phyloP scores from a whole-genome alignment of 2,113 vertebrate genomes.

The Peromyscus californicus region DNA sequence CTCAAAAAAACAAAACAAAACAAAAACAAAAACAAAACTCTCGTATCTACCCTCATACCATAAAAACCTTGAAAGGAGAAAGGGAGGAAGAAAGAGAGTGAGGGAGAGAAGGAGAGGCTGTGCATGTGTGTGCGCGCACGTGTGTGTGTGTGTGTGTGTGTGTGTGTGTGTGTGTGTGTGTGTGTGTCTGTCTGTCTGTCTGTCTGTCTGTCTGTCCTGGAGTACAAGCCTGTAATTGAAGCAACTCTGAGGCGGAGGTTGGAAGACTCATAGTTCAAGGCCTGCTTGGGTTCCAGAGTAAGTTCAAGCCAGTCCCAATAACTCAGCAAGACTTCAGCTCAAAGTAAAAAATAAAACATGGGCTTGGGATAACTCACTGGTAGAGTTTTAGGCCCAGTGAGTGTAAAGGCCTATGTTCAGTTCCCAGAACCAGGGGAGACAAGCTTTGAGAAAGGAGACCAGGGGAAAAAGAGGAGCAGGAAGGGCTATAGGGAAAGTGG shows the following conservation, averaged over 20 bases:
- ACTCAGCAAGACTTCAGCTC: not conserved
- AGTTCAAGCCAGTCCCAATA: not conserved
- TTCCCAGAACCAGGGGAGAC: not conserved
- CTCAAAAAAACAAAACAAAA: too few species aligned
- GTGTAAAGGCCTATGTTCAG: not conserved
- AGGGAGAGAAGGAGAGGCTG: not conserved
- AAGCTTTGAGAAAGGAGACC: not conserved
- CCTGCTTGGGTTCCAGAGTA: not conserved
- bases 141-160: too few species aligned
- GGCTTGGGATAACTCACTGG: not conserved
- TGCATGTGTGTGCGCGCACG: too few species aligned
- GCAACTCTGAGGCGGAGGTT: not conserved
- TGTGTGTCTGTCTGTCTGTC: too few species aligned
- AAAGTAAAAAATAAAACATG: not conserved
- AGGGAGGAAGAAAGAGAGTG: rapidly evolving
- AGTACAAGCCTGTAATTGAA: not conserved
- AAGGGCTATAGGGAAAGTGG: too few species aligned
- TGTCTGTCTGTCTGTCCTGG: not conserved
- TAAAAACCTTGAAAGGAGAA: not conserved
- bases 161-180: too few species aligned
- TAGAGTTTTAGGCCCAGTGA: not conserved
- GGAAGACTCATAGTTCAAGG: not conserved
- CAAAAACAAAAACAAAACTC: too few species aligned
- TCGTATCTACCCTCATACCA: not conserved
- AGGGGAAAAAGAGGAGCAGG: not conserved